Base-by-base conservation (phyloP, 2,113 vertebrate species). In the Brachyistius frenatus region DNA sequence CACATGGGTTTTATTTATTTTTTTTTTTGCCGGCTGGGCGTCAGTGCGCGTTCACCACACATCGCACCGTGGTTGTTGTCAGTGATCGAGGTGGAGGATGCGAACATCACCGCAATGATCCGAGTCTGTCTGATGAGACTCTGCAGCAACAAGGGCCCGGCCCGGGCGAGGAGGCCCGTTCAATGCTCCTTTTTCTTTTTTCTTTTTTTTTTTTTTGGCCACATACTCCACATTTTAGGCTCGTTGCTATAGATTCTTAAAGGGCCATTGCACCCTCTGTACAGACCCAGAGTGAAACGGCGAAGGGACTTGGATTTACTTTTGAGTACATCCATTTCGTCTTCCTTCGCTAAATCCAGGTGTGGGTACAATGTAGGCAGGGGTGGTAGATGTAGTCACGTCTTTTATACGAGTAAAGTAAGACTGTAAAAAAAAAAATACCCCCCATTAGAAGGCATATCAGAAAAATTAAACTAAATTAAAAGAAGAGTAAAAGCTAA, bases 51-150 rank as follows among this genome's bases (percentile, higher is more conserved):
- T 52, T 14, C 49, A 7, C 4, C 75, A 23, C 71, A 61, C 82
- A 78, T 55, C 86, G 78, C 90, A 86, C 85, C 72, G 66, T 58
- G 80, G 73, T 84, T 44, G 85, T 55, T 73, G 77, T 78, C 69
- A 33, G 23, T 23, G 23, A 23, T 23, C 23, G 23, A 23, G 23
- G 23, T 23, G 23, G 23, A 23, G 78, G 85, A 80, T 75, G 79
- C 74, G 71, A 36, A 61, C 74, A 41, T 70, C 66, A 33, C 61
- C 54, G 84, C 75, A 31, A 16, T 44, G 35, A 11, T 64, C 23
- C 55, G 32, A 58, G 36, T 65, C 23, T 23, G 23, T 23, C 52
- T 33, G 66, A 41, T 31, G n/a, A 33, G 31, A 50, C 44, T 23
- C 44, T 2, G 3, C 53, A 7, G 10, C 47, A 15, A 16, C 8